phyloP scores from a whole-genome alignment of 2,888 invertebrate species.

The Chrysina gloriosa region DNA sequence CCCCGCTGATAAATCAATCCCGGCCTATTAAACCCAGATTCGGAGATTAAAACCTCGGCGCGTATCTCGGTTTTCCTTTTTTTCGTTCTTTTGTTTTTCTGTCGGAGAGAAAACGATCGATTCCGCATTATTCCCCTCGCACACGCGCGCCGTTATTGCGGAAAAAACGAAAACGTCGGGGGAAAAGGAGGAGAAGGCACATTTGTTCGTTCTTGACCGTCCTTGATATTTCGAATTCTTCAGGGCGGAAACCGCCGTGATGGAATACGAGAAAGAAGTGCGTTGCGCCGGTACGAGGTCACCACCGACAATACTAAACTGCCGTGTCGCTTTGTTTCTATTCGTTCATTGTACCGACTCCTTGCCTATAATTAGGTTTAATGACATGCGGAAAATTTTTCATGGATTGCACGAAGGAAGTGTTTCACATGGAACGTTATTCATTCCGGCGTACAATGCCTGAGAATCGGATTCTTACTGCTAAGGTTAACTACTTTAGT shows the following conservation, averaged over 20 bases:
- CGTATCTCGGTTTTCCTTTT: no score
- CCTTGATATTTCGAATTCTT: slow-evolving; percentile 21
- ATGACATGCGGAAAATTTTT: background rate
- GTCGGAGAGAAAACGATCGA: background rate
- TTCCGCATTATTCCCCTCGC: background rate
- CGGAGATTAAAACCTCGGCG: slow-evolving; percentile 10
- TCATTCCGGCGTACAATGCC: no score
- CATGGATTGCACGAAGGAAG: background rate
- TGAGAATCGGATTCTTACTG: no score
- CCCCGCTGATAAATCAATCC: slow-evolving; percentile 9
- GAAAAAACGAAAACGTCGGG: background rate
- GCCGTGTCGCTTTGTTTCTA: background rate
- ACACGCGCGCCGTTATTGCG: background rate
- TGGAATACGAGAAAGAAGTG: slow-evolving; percentile 25
- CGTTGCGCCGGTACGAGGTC: slow-evolving; percentile 21
- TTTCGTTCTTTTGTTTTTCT: background rate
- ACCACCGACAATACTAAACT: background rate
- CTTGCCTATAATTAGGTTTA: background rate
- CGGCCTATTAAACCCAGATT: slow-evolving; percentile 5
- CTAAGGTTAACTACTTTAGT: no score
- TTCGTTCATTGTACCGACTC: background rate
- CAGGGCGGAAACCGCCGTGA: slow-evolving; percentile 4
- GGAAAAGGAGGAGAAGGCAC: background rate
- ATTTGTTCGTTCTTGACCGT: slow-evolving; percentile 1
- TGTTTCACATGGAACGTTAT: background rate